A percentile compares a stretch with the other conserved stretches of the same genome.
These are phyloP conservation scores for Strigamia transsilvanica DNA, from an alignment of 2,888 invertebrate genomes.

Conservation along the genomic window DNA sequence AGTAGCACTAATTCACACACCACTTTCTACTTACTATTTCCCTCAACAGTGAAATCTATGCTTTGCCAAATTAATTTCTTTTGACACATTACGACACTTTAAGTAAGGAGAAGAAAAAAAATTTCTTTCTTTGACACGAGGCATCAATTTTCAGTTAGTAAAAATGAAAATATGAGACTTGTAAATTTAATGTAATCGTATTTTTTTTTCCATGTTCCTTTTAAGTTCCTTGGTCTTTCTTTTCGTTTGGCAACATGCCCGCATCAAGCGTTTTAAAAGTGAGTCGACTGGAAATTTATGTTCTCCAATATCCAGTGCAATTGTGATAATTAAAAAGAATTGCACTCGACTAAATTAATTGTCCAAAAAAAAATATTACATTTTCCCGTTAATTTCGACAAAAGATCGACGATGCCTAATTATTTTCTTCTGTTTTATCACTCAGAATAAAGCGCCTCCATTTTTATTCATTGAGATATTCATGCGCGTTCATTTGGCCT, in stretches of 20 bases:
- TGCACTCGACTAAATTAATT: constrained; percentile 21
- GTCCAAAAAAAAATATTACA: not conserved
- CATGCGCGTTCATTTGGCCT: not conserved
- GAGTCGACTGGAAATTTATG: constrained; percentile 16
- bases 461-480: not conserved
- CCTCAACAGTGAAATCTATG: not conserved
- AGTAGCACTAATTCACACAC: not conserved
- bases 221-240: not conserved
- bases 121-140: not conserved
- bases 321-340: constrained; percentile 21
- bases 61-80: not conserved
- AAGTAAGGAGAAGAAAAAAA: not conserved
- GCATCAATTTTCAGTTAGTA: not conserved
- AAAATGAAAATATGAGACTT: not conserved
- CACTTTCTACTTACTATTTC: not conserved
- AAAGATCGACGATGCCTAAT: too few species aligned
- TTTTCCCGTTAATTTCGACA: too few species aligned
- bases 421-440: too few species aligned
- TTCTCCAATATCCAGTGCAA: constrained; percentile 25
- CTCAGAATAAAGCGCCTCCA: too few species aligned
- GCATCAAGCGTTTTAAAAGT: constrained; percentile 6
- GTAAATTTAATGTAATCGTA: constrained; percentile 17
- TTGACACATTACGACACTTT: not conserved
- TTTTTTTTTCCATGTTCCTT: not conserved
- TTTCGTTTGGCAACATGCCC: constrained; percentile 18